Evolutionary conservation across 1,140 invertebrate species (phyloP), one percentile per base, ranked within the genome.

Genomic region (Hypsibius dujardini): DNA sequence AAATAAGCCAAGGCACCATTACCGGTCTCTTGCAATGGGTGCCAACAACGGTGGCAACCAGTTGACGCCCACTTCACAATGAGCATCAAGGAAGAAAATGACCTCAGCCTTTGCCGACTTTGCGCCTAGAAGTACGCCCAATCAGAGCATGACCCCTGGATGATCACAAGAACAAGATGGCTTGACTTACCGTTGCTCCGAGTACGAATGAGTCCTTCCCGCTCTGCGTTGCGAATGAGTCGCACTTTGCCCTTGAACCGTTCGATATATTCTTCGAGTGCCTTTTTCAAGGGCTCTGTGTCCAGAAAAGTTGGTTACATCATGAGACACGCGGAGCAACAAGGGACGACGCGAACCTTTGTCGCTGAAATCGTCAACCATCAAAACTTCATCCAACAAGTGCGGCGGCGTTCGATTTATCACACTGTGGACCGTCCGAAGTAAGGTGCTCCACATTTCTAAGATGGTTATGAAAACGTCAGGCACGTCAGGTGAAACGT

Each of bases 321-420:
- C 45, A 72, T 28, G 40, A 69, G 28, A 28, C 28, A 28, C 28
- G 28, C 28, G 28, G 28, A 28, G 28, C 28, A 28, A 28, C 28
- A 28, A 28, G 28, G 28, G 28, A 28, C 28, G 28, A 28, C 28
- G 28, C 28, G 76, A 77, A 88, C 87, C 85, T 86, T 97, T 98
- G 79, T 95, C 88, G 75, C 92, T 97, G 79, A 84, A 97, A 80
- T 99, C 95, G 81, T 99, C 95, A 0, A 98, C 95, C 75, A 99
- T 82, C n/a, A 98, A 84, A 76, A 98, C 84, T 84, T 98, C 95
- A 78, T 97, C 87, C 1, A 98, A 82, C 74, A 95, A 83, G 76
- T 95, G 83, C 2, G 87, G 85, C 0, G 95, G 95, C 1, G 91
- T 89, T 71, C 92, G 84, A 76, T 97, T 90, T 45, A 98, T 86